phyloP scores from a whole-genome alignment of 2,113 vertebrate genomes.

The Microtus ochrogaster region DNA sequence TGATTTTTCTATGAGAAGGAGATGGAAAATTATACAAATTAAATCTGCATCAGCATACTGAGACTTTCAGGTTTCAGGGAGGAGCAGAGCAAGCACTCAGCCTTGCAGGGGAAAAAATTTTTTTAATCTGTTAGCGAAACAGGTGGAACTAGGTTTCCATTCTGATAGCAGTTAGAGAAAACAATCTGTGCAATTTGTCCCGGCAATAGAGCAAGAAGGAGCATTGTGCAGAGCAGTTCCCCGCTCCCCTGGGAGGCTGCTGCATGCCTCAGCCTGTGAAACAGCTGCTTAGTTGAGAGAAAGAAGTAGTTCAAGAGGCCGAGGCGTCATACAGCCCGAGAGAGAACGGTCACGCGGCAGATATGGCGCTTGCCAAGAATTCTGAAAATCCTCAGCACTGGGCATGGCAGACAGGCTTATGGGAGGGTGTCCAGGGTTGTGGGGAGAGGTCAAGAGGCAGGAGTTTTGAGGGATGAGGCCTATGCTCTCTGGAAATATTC shows the following conservation, averaged over 20 bases:
- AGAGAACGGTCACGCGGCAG: background rate
- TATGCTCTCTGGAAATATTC: background rate
- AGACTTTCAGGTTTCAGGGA: background rate
- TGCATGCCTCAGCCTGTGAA: background rate
- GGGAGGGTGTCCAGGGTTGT: background rate
- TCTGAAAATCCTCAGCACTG: background rate
- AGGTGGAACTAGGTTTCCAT: conserved; percentile 18
- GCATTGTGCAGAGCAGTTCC: background rate
- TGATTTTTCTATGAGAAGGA: background rate
- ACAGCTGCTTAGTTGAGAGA: background rate
- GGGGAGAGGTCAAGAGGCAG: background rate
- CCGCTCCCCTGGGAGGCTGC: background rate
- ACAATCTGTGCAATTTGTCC: conserved; percentile 33
- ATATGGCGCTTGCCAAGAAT: background rate
- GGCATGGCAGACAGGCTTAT: background rate
- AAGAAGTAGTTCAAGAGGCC: background rate
- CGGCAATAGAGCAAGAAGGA: background rate
- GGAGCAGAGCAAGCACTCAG: background rate
- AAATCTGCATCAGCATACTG: background rate
- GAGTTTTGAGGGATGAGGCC: background rate
- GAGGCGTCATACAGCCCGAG: background rate
- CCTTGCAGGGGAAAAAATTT: background rate
- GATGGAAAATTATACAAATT: background rate
- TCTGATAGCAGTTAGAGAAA: conserved; percentile 36
- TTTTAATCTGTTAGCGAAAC: conserved; percentile 55